Evolutionary conservation across 2,797 vertebrate genomes (phyloP).

Genomic region (Labeo calbasu): DNA sequence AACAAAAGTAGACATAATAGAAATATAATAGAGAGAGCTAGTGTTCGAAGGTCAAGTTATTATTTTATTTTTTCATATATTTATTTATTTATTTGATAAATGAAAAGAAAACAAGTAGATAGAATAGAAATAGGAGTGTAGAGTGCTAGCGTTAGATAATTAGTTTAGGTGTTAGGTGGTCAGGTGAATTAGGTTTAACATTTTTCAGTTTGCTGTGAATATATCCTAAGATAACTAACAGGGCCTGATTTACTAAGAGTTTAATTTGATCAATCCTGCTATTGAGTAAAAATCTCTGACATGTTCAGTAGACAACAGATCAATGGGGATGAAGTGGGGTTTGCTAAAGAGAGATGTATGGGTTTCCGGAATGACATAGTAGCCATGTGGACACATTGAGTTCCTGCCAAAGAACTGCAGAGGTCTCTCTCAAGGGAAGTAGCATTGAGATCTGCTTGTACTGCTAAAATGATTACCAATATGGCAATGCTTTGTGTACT

Average conservation of each 20-base stretch:
- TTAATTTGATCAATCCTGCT: constrained; percentile 70
- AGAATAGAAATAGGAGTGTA: too few species aligned
- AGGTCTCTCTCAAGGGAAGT: constrained; percentile 33
- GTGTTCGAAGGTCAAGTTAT: too few species aligned
- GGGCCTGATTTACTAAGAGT: constrained; percentile 66
- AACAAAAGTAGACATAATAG: too few species aligned
- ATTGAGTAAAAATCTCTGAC: constrained; percentile 64
- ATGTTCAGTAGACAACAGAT: constrained; percentile 63
- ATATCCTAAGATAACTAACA: constrained; percentile 38
- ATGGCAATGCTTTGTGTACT: too few species aligned
- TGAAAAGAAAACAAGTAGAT: too few species aligned
- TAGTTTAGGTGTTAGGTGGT: too few species aligned
- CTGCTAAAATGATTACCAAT: constrained; percentile 12
- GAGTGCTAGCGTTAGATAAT: too few species aligned
- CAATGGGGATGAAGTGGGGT: constrained; percentile 66
- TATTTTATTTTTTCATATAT: too few species aligned
- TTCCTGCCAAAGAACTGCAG: constrained; percentile 41
- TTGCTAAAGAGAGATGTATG: constrained; percentile 24
- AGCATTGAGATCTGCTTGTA: constrained; percentile 2
- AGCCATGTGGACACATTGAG: constrained; percentile 62
- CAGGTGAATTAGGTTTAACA: neutral
- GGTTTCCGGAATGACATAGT: constrained; percentile 49
- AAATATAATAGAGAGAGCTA: too few species aligned
- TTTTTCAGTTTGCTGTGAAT: neutral
- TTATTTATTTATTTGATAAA: too few species aligned